Conservation (phyloP, 92 coral and sea anemone species). For the Epizoanthus scotinus region DNA sequence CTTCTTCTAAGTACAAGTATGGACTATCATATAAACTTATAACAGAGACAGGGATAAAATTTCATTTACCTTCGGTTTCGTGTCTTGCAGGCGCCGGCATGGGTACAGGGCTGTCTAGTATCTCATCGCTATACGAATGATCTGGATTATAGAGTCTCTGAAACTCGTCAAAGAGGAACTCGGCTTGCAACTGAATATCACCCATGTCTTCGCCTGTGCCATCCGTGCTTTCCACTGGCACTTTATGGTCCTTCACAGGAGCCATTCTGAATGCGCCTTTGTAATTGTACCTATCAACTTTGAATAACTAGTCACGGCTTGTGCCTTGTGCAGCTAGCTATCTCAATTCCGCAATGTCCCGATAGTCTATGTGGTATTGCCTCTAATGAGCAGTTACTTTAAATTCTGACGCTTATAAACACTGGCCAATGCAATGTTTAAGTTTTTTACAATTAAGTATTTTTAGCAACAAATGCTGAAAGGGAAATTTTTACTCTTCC, state of each 20-base stretch:
- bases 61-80: not conserved
- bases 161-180: slow-evolving; percentile 83
- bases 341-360: not conserved
- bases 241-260: slow-evolving; percentile 43
- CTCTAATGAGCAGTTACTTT: not conserved
- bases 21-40: no score
- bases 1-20: no score
- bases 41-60: no score
- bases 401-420: no score
- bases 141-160: slow-evolving; percentile 51
- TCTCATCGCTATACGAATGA: slow-evolving; percentile 23
- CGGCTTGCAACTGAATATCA: slow-evolving; percentile 65
- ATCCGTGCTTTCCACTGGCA: slow-evolving; percentile 59
- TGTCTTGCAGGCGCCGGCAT: slow-evolving; percentile 36
- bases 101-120: slow-evolving; percentile 19
- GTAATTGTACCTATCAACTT: no score
- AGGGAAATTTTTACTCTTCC: no score
- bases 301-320: no score
- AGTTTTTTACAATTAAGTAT: no score
- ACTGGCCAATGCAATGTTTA: not conserved
- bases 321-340: not conserved
- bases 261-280: slow-evolving; percentile 35
- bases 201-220: slow-evolving; percentile 44
- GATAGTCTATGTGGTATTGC: not conserved
- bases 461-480: not conserved